Evolutionary conservation across 2,888 invertebrate species (phyloP).

Genomic region (Acanthosepion pharaonis): DNA sequence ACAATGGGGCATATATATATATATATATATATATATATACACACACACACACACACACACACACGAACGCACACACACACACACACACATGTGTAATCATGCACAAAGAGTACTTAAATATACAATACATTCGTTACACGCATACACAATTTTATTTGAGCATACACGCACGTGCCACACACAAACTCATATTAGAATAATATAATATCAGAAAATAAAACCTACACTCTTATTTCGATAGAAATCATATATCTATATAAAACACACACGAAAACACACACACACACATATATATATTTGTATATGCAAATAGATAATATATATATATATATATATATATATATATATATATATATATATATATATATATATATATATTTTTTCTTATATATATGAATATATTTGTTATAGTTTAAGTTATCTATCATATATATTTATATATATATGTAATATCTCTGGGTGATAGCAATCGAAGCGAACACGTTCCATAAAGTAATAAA

Average conservation of each 20-base stretch:
- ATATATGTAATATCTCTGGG: background rate
- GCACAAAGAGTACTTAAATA: too few species aligned
- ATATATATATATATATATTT: background rate
- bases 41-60: too few species aligned
- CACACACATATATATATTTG: background rate
- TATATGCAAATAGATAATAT: background rate
- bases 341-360: background rate
- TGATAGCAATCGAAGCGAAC: background rate
- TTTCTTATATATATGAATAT: background rate
- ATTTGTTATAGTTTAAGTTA: background rate
- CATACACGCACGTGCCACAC: too few species aligned
- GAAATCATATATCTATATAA: background rate
- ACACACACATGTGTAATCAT: too few species aligned
- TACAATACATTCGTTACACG: too few species aligned
- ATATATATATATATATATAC: too few species aligned
- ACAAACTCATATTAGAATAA: too few species aligned
- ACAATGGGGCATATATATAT: too few species aligned
- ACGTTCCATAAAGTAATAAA: background rate
- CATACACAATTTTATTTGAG: too few species aligned
- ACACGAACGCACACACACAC: too few species aligned
- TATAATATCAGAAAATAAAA: too few species aligned
- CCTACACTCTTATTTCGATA: too few species aligned
- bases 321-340: background rate
- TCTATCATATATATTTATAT: background rate
- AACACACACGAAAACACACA: background rate